A percentile compares a stretch with the other conserved stretches of the same genome.
Evolutionary conservation across 1,140 invertebrate species (phyloP).

Genomic region (Euwallacea similis): DNA sequence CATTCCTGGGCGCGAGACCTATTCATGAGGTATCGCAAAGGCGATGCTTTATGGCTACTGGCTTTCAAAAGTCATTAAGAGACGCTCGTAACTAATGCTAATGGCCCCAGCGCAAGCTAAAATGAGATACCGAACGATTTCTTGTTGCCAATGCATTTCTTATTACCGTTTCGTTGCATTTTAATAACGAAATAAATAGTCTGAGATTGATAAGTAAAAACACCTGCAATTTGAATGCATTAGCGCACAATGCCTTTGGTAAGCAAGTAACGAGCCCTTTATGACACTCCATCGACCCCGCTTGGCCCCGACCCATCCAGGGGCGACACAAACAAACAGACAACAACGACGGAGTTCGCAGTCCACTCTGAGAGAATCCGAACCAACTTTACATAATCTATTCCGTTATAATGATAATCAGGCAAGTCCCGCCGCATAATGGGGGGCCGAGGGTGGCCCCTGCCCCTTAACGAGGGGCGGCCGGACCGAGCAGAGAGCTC

Average conservation of each 20-base stretch:
- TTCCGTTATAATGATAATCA: conserved; percentile 52
- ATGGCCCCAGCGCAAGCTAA: conserved; percentile 23
- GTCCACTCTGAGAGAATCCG: conserved; percentile 20
- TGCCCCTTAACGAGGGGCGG: conserved; percentile 43
- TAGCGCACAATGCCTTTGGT: too few relatives aligned
- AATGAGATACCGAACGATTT: conserved; percentile 27
- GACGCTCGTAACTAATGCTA: conserved; percentile 38
- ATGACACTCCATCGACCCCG: too few relatives aligned
- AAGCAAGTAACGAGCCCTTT: too few relatives aligned
- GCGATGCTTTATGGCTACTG: conserved; percentile 39
- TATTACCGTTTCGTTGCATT: conserved; percentile 31
- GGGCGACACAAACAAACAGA: neutral
- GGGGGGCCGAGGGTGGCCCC: conserved; percentile 33
- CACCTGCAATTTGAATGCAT: too few relatives aligned
- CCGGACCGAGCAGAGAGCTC: conserved; percentile 54
- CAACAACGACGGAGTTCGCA: conserved; percentile 1
- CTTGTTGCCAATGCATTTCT: conserved; percentile 33
- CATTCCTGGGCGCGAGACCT: conserved; percentile 29
- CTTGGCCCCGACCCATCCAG: neutral
- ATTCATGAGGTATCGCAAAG: conserved; percentile 34
- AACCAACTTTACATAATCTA: conserved; percentile 47
- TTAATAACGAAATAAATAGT: conserved; percentile 34
- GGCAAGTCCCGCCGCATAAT: conserved; percentile 46
- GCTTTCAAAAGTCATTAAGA: conserved; percentile 40
- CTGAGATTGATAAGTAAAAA: conserved; percentile 23